Evolutionary conservation across 2,797 vertebrate species (phyloP).

Genomic region (Peromyscus melanophrys): DNA sequence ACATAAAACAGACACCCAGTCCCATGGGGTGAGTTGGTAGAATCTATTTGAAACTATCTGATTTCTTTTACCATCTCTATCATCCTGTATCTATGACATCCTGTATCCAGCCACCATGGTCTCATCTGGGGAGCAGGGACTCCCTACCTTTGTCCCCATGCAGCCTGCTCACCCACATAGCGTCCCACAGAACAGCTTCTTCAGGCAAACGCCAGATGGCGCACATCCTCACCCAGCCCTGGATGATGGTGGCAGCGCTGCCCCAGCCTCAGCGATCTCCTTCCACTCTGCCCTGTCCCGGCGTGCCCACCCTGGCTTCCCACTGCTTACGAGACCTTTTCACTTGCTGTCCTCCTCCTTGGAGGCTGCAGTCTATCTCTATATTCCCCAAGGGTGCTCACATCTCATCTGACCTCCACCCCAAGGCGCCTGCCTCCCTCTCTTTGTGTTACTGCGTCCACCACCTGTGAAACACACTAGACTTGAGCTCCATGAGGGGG

Average conservation of each 20-base stretch:
- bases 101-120: neutral
- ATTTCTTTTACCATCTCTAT: neutral
- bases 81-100: too few relatives aligned
- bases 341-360: neutral
- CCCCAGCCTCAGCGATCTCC: fast-evolving
- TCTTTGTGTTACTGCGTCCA: neutral
- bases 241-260: fast-evolving
- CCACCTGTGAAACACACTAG: neutral
- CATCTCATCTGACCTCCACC: neutral
- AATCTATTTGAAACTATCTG: neutral
- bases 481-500: neutral
- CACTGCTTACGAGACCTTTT: neutral
- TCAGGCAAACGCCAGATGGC: neutral
- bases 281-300: neutral
- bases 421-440: neutral
- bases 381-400: neutral
- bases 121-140: neutral
- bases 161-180: neutral
- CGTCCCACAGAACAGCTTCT: neutral
- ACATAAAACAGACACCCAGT: neutral
- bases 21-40: fast-evolving
- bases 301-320: fast-evolving
- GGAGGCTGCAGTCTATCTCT: neutral
- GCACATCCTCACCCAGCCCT: neutral
- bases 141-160: neutral